Evolutionary conservation across 2,113 vertebrate species (phyloP).

Genomic region (Progne subis): DNA sequence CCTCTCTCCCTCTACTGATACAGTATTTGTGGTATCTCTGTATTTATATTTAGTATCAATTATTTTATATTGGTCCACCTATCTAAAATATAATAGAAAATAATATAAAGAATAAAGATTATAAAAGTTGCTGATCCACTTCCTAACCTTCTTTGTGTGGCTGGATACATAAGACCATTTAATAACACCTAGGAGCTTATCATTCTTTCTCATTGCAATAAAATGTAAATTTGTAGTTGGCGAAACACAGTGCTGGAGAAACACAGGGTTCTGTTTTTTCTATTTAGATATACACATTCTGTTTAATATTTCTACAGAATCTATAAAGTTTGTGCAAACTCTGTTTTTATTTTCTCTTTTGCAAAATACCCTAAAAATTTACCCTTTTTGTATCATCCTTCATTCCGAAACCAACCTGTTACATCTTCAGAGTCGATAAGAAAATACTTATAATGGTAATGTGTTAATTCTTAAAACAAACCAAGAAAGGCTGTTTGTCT

Average conservation of each 20-base stretch:
- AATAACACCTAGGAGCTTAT: background rate
- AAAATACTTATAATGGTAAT: background rate
- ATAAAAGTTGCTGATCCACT: background rate
- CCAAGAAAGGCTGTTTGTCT: background rate
- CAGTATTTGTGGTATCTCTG: background rate
- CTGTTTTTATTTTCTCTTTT: background rate
- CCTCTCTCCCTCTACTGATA: background rate
- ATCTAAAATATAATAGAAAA: background rate
- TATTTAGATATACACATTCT: background rate
- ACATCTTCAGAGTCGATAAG: background rate
- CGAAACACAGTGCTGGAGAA: background rate
- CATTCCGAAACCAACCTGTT: background rate
- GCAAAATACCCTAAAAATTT: background rate
- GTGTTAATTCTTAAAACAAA: background rate
- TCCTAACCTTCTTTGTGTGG: background rate
- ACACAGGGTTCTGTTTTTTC: background rate
- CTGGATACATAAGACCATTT: background rate
- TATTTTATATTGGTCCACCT: background rate
- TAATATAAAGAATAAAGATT: background rate
- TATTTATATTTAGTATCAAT: background rate
- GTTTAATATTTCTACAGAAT: background rate
- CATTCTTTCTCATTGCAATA: background rate
- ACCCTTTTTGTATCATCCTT: background rate
- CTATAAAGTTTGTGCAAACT: background rate
- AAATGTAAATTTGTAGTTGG: background rate